These are phyloP conservation scores for Diabrotica virgifera DNA, from an alignment of 1,140 invertebrate species.

Conservation along the genomic window DNA sequence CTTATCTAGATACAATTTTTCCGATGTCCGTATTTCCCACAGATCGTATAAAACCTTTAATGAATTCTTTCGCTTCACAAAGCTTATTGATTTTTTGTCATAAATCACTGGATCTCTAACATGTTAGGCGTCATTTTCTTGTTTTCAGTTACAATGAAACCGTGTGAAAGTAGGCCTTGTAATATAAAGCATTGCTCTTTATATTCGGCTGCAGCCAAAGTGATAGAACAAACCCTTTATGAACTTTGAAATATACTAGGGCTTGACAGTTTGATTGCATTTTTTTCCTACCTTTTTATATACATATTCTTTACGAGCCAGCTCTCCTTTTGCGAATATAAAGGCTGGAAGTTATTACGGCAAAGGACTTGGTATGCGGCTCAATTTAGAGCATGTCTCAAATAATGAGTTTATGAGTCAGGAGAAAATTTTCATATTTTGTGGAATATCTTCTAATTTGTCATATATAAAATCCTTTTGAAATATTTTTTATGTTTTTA, in stretches of 20 bases:
- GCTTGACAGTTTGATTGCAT: background rate
- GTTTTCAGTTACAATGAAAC: background rate
- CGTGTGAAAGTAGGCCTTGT: background rate
- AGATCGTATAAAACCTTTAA: background rate
- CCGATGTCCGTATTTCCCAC: no score
- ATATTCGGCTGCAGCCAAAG: background rate
- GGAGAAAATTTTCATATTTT: no score
- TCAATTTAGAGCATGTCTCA: no score
- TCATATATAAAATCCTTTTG: no score
- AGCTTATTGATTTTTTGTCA: background rate
- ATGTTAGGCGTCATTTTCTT: background rate
- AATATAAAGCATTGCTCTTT: background rate
- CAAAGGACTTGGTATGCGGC: background rate
- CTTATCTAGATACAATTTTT: no score
- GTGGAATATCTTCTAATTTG: no score
- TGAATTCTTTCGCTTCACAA: background rate
- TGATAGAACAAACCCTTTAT: constrained; percentile 2
- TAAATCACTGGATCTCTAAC: background rate
- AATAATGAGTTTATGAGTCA: no score
- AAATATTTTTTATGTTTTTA: no score
- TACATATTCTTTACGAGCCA: background rate
- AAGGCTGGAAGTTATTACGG: background rate
- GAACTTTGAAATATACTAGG: background rate
- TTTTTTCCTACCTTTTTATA: background rate
- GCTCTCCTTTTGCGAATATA: background rate